Evolutionary conservation across 2,113 vertebrate species (phyloP), one percentile per base, ranked within the genome.

Genomic region (Callionymus lyra): DNA sequence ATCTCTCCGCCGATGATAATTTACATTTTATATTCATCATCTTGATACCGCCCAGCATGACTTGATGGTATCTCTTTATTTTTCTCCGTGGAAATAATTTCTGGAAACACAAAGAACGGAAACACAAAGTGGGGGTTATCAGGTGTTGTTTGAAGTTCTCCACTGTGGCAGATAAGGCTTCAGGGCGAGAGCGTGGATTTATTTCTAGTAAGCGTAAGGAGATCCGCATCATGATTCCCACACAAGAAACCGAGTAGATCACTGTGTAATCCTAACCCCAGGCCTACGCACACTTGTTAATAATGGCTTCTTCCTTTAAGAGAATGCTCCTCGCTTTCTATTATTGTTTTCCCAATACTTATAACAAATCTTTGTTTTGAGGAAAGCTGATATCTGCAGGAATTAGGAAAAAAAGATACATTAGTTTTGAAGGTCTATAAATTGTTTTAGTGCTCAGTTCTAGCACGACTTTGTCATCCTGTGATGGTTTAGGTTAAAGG

Each of bases 251-350:
- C 9, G n/a, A 17, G 31, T 3, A 15, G n/a, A 47, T 53, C 46
- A 14, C 35, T 53, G 44, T 50, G 45, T 38, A 63, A 46, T 58
- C 33, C 10, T 45, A 2, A 73, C 56, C 50, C 38, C 45, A 44
- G 53, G 45, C 44, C 37, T 38, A 11, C 61, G 63, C 38, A 72
- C 73, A 80, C 72, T 65, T 76, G 53, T 65, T 13, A 74, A 65
- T 76, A 71, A 80, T 82, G 17, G 65, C 68, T 63, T 50, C 49
- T 47, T 63, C 39, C 15, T 47, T 6, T 49, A 52, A 50, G 54
- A 27, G 13, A 35, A 6, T 16, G 42, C 41, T 17, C 41, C 27
- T 36, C 6, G 18, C 5, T 21, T 31, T 18, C 40, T 32, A 46
- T 44, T 32, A 42, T 52, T 33, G n/a, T 41, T 55, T 19, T 58